These are phyloP conservation scores for Trochalopteron elliotii DNA, from an alignment of 2,113 vertebrate species.

Conservation along the genomic window DNA sequence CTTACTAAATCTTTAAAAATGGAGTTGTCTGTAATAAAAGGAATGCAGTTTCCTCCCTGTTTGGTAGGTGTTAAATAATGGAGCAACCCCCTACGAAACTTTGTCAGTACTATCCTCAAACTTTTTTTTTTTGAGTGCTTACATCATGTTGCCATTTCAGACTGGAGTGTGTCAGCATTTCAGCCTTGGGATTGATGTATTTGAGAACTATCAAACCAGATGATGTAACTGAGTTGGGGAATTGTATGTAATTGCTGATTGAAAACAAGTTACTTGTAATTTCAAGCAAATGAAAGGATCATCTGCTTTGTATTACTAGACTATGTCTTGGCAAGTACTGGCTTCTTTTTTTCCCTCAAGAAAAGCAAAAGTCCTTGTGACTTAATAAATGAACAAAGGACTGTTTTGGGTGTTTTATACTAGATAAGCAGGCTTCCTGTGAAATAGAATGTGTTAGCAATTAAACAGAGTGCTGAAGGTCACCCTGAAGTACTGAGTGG, in stretches of 20 bases:
- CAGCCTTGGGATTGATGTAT: not conserved
- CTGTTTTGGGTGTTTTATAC: not conserved
- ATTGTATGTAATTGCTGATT: not conserved
- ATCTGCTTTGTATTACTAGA: conserved; percentile 11
- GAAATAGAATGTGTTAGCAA: not conserved
- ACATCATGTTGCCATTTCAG: conserved; percentile 29
- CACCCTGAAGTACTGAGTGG: not conserved
- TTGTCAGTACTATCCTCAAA: not conserved
- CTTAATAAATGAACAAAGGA: conserved; percentile 14
- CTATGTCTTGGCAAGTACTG: conserved; percentile 16
- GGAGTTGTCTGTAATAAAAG: not conserved
- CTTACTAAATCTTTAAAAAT: not conserved
- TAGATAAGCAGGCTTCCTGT: conserved; percentile 14
- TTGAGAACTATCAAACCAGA: not conserved
- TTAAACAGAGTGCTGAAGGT: conserved; percentile 11
- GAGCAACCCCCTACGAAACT: not conserved
- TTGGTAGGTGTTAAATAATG: not conserved
- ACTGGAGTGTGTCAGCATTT: conserved; percentile 5
- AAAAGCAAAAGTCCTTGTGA: conserved; percentile 27
- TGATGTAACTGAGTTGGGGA: conserved; percentile 40
- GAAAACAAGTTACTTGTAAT: conserved; percentile 7
- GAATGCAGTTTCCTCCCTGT: not conserved
- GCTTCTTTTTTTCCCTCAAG: not conserved
- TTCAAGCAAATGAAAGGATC: conserved; percentile 16
- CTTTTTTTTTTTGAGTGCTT: not conserved